Base-by-base conservation (phyloP, 2,888 invertebrate genomes). In the Mesochorus sp. region DNA sequence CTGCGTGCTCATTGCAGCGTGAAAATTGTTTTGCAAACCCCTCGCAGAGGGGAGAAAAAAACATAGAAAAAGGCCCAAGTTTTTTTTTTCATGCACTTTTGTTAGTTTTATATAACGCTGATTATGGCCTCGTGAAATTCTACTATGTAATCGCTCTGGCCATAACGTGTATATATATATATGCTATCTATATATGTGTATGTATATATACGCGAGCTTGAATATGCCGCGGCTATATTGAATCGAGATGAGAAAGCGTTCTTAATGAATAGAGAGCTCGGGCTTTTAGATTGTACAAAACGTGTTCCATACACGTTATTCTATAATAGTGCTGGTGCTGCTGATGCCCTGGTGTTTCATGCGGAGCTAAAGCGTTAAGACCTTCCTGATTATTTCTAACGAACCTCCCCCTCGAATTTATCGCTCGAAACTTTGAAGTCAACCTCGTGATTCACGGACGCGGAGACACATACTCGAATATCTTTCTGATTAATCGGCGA, bases 371-470 rank as follows among this genome's bases (percentile, higher is more conserved):
- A 53, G 31, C 70, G 68, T 68, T 34, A 68, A 61, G 17, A 53
- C 12, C 42, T 67, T 79, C 67, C 80, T 81, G 83, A 84, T 84
- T 84, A 82, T 85, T 85, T 82, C 81, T 84, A 84, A 85, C 76
- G 84, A 85, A 85, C 81, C 79, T 39, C 14, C 24, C 10, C 37
- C 81, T 82, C 51, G 26, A 8, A 42, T 34, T 68, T 70, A 49
- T 70, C 70, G 19, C 51, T 12, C 39, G 19, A 19, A 31, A 28
- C 21, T 64, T 34, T 19, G n/a, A n/a, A n/a, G n/a, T 10, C 17
- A 12, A 19, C 37, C 28, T 34, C 68, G 47, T 19, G 53, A 34
- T 61, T 49, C 34, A 17, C 28, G 19, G 37, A 6, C n/a, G n/a
- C 17, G 24, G 44, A 47, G 59, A 49, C 53, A 47, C 39, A 31